These are phyloP conservation scores for Arbacia lixula DNA, from an alignment of 53 echinoderm and acorn worm genomes.

Conservation along the genomic window DNA sequence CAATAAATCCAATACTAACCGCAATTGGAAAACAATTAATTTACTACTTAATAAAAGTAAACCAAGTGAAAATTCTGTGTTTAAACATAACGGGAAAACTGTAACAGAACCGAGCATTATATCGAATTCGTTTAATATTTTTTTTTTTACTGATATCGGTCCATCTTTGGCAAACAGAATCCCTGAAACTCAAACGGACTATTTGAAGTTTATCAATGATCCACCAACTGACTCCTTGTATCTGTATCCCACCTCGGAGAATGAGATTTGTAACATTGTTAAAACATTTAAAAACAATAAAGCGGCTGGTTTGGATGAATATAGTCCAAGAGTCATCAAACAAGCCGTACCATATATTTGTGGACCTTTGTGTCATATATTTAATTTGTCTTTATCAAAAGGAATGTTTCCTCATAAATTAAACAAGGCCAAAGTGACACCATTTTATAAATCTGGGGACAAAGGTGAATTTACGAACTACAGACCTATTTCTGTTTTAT, in stretches of 20 bases:
- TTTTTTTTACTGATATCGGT: background rate
- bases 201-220: background rate
- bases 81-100: background rate
- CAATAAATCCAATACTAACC: background rate
- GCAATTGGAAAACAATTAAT: constrained; percentile 10
- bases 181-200: constrained; percentile 2
- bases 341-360: background rate
- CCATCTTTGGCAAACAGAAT: background rate
- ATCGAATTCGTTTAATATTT: background rate
- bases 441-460: constrained; percentile 2
- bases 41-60: constrained; percentile 19
- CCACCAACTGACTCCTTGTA: constrained; percentile 10
- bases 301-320: constrained; percentile 8
- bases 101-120: background rate
- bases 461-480: no score
- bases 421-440: constrained; percentile 8
- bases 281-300: constrained; percentile 4
- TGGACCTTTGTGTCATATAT: constrained; percentile 2
- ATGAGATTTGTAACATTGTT: constrained; percentile 23
- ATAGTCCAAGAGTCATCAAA: constrained; percentile 10
- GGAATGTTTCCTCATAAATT: constrained; percentile 2
- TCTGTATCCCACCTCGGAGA: background rate
- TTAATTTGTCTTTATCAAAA: background rate
- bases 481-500: no score
- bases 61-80: background rate